Evolutionary conservation across 2,888 invertebrate species (phyloP), one percentile per base, ranked within the genome.

Genomic region (Limnephilus lunatus): DNA sequence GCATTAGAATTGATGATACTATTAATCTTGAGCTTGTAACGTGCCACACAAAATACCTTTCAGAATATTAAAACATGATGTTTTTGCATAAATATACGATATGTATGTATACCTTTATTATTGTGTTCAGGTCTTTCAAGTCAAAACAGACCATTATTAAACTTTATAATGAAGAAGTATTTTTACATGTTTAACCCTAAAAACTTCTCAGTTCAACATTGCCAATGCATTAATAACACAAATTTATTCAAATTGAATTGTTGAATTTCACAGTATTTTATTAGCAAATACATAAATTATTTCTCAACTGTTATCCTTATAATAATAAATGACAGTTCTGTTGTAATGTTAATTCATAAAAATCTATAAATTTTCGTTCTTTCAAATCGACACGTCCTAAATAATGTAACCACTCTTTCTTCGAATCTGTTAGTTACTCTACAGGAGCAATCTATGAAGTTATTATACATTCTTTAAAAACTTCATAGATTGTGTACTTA

Each of bases 301-400:
- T 68, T n/a, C 68, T 68, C 68, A n/a, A 68, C 83, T 83, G 83
- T 35, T 83, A 83, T 25, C 25, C 83, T 35, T 35, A 83, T 86
- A 86, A 48, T 86, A 39, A 44, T 35, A 85, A 85, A 32, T 39
- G 39, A 85, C 35, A 44, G 30, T 86, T 48, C 86, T 86, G 86
- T 86, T 86, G 44, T 85, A 85, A 44, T 44, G 44, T 86, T 86
- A 44, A 39, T 48, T 3, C 4, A 44, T 86, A 86, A 19, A 86
- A 86, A 86, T 44, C 68, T 80, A 32, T 68, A 35, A 83, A 68
- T 9, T 25, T 68, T 68, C 7, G 25, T 68, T 68, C n/a, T 68
- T 68, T 68, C 68, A 68, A 68, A 68, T 25, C n/a, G 68, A 68
- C 25, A 9, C 25, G n/a, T 68, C 68, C 68, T 25, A 68, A 19